phyloP scores from a whole-genome alignment of 92 coral and sea anemone species.

The Zoanthus sansibaricus region DNA sequence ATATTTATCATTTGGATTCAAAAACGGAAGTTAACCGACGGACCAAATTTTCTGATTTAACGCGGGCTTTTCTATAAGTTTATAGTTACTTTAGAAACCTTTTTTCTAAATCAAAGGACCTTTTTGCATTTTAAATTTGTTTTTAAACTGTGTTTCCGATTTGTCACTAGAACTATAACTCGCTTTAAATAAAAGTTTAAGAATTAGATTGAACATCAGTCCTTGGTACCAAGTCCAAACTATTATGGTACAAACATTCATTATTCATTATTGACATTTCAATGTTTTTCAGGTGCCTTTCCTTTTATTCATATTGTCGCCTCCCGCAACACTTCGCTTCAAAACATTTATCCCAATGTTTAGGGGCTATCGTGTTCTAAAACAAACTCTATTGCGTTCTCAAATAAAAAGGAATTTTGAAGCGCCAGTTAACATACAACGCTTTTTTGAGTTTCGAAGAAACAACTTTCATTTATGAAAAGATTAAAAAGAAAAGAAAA shows the following conservation, averaged over 20 bases:
- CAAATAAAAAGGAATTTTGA: constrained; percentile 9
- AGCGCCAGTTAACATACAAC: neutral
- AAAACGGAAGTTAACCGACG: neutral
- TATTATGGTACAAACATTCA: constrained; percentile 66
- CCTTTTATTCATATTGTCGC: constrained; percentile 53
- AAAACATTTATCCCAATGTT: constrained; percentile 43
- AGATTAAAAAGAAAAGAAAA: neutral
- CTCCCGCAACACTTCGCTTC: constrained; percentile 46
- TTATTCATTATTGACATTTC: constrained; percentile 76
- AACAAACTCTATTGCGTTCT: constrained; percentile 9
- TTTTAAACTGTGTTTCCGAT: neutral
- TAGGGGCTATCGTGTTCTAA: constrained; percentile 25
- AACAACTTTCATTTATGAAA: constrained; percentile 17
- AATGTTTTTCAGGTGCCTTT: constrained; percentile 51
- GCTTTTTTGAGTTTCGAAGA: neutral
- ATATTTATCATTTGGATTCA: neutral
- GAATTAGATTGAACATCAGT: neutral
- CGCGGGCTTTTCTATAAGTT: too few species aligned
- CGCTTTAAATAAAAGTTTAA: neutral
- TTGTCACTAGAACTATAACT: neutral
- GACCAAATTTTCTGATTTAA: neutral
- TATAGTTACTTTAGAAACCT: neutral
- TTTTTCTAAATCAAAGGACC: neutral
- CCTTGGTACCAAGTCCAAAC: constrained; percentile 9
- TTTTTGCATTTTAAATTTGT: neutral